Evolutionary conservation across 2,797 vertebrate genomes (phyloP).

Genomic region (Stomatorhinus walkeri): DNA sequence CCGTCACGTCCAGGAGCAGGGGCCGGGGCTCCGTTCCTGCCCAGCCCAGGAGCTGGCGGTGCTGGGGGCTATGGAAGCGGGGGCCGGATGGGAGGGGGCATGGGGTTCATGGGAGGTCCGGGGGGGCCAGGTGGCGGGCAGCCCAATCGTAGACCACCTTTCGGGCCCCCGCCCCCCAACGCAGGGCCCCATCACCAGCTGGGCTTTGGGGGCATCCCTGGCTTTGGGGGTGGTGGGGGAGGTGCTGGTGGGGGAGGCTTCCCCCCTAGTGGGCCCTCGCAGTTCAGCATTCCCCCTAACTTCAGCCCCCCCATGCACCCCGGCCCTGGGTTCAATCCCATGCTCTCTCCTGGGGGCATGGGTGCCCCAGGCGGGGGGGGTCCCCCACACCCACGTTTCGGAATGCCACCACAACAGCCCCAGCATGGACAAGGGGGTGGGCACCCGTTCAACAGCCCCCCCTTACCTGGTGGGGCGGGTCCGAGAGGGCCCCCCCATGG

Average conservation of each 20-base stretch:
- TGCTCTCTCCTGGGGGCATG: constrained; percentile 69
- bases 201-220: constrained; percentile 67
- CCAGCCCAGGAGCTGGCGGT: constrained; percentile 65
- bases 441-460: constrained; percentile 69
- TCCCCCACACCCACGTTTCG: constrained; percentile 67
- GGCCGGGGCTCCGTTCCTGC: constrained; percentile 69
- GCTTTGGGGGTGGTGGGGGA: constrained; percentile 60
- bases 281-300: constrained; percentile 71
- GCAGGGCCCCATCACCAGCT: constrained; percentile 70
- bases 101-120: constrained; percentile 65
- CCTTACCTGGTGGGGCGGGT: constrained; percentile 60
- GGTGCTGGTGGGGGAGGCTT: constrained; percentile 62
- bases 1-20: constrained; percentile 66
- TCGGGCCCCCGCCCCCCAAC: constrained; percentile 63
- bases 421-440: constrained; percentile 64
- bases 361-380: constrained; percentile 64
- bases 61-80: constrained; percentile 58
- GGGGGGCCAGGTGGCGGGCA: constrained; percentile 60
- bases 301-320: constrained; percentile 76
- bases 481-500: constrained; percentile 64
- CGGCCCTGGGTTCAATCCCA: constrained; percentile 67
- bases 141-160: constrained; percentile 73
- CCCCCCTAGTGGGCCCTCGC: constrained; percentile 69
- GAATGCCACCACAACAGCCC: constrained; percentile 63
- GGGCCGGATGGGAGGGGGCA: constrained; percentile 62